Evolutionary conservation across 2,113 vertebrate species (phyloP).

Genomic region (Tragelaphus scriptus): DNA sequence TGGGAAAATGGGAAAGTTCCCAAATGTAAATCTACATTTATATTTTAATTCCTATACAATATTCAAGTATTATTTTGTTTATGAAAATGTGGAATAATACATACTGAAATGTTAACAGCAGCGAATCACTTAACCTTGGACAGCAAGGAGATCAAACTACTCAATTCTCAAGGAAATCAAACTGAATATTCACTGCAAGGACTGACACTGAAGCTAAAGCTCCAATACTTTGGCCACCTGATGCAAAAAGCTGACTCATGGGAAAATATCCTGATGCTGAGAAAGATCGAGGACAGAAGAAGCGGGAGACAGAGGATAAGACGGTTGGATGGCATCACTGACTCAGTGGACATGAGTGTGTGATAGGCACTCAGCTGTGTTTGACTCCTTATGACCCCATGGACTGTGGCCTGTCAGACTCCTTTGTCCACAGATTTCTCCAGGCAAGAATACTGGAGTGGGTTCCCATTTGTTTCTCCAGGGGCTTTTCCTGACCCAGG

Average conservation of each 20-base stretch:
- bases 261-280: background rate
- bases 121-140: background rate
- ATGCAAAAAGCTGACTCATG: background rate
- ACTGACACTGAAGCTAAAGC: background rate
- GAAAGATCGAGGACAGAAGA: background rate
- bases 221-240: background rate
- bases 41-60: background rate
- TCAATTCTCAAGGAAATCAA: background rate
- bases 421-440: background rate
- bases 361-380: background rate
- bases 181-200: background rate
- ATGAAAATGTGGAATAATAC: background rate
- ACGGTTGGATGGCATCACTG: background rate
- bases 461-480: background rate
- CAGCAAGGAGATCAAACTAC: background rate
- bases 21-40: background rate
- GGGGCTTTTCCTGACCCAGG: background rate
- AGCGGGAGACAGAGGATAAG: background rate
- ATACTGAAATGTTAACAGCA: background rate
- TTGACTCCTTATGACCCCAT: background rate
- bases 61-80: background rate
- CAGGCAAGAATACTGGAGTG: background rate
- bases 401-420: background rate
- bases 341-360: background rate
- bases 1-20: background rate